phyloP scores from a whole-genome alignment of 2,888 invertebrate genomes.

The Fabriciana adippe region DNA sequence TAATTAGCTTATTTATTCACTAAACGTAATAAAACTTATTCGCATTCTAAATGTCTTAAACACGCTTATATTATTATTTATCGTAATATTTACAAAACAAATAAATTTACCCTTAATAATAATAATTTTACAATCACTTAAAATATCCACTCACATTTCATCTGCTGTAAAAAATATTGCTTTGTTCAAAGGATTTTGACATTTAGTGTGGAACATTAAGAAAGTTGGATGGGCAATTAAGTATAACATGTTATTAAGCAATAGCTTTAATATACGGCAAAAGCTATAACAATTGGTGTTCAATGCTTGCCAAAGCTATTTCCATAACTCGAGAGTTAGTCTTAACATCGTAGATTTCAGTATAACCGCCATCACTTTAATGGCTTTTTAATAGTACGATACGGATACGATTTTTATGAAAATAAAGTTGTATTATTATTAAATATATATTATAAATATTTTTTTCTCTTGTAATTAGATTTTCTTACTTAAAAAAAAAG shows the following conservation, averaged over 20 bases:
- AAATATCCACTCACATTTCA: not conserved
- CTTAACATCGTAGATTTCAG: conserved; percentile 59
- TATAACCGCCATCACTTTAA: conserved; percentile 39
- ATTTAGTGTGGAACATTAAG: conserved; percentile 23
- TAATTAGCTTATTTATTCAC: no score
- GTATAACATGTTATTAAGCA: conserved; percentile 40
- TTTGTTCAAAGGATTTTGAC: conserved; percentile 5
- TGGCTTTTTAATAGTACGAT: conserved; percentile 18
- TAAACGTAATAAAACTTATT: no score
- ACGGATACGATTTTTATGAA: conserved; percentile 11
- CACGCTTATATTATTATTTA: not conserved
- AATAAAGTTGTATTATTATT: not conserved
- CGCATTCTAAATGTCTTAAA: not conserved
- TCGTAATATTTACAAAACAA: no score
- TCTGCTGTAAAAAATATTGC: not conserved
- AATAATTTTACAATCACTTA: not conserved
- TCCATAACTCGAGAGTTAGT: conserved; percentile 52
- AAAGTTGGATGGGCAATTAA: conserved; percentile 33
- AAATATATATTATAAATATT: not conserved
- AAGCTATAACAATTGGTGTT: conserved; percentile 45
- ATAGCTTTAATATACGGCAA: conserved; percentile 39
- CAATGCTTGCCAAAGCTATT: conserved; percentile 48
- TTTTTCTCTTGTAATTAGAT: not conserved
- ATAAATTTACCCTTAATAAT: not conserved
- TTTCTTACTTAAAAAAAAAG: not conserved